Conservation (phyloP, 2,113 vertebrate species). For the Antennarius striatus region DNA sequence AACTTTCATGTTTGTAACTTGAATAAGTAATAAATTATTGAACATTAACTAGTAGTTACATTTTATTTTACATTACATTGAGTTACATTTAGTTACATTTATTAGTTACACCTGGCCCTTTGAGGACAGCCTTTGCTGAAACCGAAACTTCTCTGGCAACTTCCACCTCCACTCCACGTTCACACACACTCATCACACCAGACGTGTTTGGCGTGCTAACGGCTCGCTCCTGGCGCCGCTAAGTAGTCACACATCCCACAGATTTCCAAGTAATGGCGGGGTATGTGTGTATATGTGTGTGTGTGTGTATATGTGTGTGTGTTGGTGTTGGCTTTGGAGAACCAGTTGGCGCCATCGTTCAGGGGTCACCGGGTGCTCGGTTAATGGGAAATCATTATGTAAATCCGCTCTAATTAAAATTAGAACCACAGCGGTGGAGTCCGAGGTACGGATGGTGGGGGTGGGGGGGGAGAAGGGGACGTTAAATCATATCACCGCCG, state of each 20-base stretch:
- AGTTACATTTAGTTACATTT: too few species aligned
- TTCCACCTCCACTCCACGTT: slow-evolving; percentile 15
- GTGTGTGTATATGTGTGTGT: slow-evolving; percentile 5
- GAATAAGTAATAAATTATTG: too few species aligned
- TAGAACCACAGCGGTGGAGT: slow-evolving; percentile 49
- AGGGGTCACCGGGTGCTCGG: slow-evolving; percentile 56
- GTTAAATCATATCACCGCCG: slow-evolving; percentile 69
- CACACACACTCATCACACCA: slow-evolving; percentile 24
- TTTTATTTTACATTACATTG: too few species aligned
- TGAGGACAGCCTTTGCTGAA: too few species aligned
- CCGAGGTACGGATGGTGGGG: slow-evolving; percentile 44
- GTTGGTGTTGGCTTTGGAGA: slow-evolving; percentile 16
- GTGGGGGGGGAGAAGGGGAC: slow-evolving; percentile 16
- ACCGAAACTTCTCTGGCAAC: not conserved
- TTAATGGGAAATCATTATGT: slow-evolving; percentile 75
- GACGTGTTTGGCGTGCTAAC: slow-evolving; percentile 24
- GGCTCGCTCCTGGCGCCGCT: slow-evolving; percentile 18
- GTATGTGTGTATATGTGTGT: not conserved
- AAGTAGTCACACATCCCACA: slow-evolving; percentile 43
- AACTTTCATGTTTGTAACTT: too few species aligned
- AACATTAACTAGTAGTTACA: too few species aligned
- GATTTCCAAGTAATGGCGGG: slow-evolving; percentile 33
- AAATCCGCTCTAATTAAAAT: slow-evolving; percentile 79
- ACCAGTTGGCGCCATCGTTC: slow-evolving; percentile 56
- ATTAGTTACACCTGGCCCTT: too few species aligned